Conservation (phyloP, 2,797 vertebrate species). For the Aselliscus stoliczkanus region DNA sequence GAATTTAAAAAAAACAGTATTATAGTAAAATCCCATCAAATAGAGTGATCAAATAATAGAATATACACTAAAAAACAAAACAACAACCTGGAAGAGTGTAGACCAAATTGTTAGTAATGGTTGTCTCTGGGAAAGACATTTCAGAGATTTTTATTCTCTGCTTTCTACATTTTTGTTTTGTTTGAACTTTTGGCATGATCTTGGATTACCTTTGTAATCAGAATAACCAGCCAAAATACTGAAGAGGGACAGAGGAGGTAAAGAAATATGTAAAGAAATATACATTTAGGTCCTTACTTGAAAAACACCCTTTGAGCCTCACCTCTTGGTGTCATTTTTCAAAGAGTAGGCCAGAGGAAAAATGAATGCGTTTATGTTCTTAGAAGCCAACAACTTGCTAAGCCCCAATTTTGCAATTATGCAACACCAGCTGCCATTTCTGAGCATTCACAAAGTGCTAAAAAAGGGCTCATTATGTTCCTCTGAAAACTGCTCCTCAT, state of each 20-base stretch:
- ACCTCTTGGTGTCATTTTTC: neutral
- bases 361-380: constrained; percentile 20
- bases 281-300: neutral
- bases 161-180: neutral
- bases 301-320: neutral
- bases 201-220: neutral
- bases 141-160: neutral
- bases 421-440: constrained; percentile 57
- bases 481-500: constrained; percentile 40
- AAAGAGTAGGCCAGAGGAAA: neutral
- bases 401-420: constrained; percentile 53
- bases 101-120: neutral
- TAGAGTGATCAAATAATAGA: neutral
- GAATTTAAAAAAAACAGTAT: neutral
- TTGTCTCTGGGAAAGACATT: neutral
- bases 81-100: neutral
- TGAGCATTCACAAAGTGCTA: constrained; percentile 49
- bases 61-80: neutral
- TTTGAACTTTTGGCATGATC: neutral
- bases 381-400: constrained; percentile 45
- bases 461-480: constrained; percentile 50
- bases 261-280: constrained; percentile 21
- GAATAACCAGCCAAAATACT: neutral
- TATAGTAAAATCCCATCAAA: neutral
- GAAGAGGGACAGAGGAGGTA: neutral